phyloP scores from a whole-genome alignment of 1,140 invertebrate species.

The Ceratitis capitata region DNA sequence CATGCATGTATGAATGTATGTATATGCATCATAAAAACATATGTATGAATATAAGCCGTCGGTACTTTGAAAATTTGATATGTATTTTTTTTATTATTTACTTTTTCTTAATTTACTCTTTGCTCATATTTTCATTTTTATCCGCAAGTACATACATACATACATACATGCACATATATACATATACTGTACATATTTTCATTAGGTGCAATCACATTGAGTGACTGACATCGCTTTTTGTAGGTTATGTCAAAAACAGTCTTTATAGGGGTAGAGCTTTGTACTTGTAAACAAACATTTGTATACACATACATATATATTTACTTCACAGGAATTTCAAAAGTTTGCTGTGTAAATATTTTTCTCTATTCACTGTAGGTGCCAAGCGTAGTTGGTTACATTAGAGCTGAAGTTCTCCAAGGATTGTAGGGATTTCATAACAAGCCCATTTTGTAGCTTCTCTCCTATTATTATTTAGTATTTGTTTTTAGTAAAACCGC shows the following conservation, averaged over 20 bases:
- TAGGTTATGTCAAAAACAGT: background rate
- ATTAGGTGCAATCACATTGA: background rate
- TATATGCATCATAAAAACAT: too few relatives aligned
- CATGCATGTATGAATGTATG: background rate
- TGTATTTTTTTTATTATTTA: background rate
- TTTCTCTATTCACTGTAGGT: background rate
- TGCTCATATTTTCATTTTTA: background rate
- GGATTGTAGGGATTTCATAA: too few relatives aligned
- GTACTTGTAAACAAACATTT: background rate
- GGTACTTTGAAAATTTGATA: background rate
- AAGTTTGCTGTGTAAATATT: too few relatives aligned
- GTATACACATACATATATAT: background rate
- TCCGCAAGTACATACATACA: slow-evolving; percentile 42
- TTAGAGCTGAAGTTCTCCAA: too few relatives aligned
- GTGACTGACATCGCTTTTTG: background rate
- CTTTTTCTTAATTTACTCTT: background rate
- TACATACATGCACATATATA: slow-evolving; percentile 56
- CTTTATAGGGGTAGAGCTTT: background rate
- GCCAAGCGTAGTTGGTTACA: background rate
- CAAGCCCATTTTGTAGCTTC: too few relatives aligned
- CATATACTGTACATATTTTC: slow-evolving; percentile 37
- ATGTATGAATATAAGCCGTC: too few relatives aligned
- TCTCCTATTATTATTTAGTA: background rate
- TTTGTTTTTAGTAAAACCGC: background rate
- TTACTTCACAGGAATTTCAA: too few relatives aligned